Percentiles rank a stretch among this genome's conserved stretches.
These are phyloP conservation scores for Tromatobia lineatoria DNA, from an alignment of 2,888 invertebrate species.

Conservation along the genomic window DNA sequence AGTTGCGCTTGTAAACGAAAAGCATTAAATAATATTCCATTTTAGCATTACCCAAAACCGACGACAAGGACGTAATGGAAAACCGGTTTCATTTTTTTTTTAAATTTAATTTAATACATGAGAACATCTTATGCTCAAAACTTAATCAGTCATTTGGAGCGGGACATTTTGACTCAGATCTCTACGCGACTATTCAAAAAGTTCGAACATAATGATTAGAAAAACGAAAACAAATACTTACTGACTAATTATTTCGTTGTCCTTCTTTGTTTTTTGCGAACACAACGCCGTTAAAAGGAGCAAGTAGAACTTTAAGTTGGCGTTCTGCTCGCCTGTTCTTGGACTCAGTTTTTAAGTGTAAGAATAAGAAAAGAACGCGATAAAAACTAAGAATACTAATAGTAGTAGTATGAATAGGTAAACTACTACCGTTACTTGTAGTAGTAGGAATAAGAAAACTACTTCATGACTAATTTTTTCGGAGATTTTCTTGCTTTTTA, in stretches of 20 bases:
- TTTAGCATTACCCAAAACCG: slow-evolving; percentile 15
- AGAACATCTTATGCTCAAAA: neutral
- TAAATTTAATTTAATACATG: too few relatives aligned
- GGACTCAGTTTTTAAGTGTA: too few relatives aligned
- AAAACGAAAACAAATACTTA: neutral
- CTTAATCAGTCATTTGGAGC: neutral
- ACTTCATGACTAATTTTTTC: too few relatives aligned
- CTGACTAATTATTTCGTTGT: too few relatives aligned
- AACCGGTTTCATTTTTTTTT: slow-evolving; percentile 1
- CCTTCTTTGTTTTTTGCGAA: neutral
- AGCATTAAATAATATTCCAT: slow-evolving; percentile 1
- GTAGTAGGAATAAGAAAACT: too few relatives aligned
- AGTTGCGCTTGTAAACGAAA: neutral
- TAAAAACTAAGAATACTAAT: too few relatives aligned
- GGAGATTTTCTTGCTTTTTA: too few relatives aligned
- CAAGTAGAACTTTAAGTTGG: slow-evolving; percentile 2
- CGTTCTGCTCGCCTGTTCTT: too few relatives aligned
- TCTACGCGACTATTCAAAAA: neutral
- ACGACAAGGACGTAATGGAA: slow-evolving; percentile 5
- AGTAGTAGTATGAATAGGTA: too few relatives aligned
- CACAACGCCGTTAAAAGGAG: neutral
- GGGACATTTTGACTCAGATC: neutral
- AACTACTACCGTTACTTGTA: too few relatives aligned
- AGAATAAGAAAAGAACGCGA: too few relatives aligned
- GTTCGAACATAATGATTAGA: neutral